Percentiles rank a stretch among this genome's conserved stretches.
These are phyloP conservation scores for Cisticola juncidis DNA, from an alignment of 2,113 vertebrate genomes.

Conservation along the genomic window DNA sequence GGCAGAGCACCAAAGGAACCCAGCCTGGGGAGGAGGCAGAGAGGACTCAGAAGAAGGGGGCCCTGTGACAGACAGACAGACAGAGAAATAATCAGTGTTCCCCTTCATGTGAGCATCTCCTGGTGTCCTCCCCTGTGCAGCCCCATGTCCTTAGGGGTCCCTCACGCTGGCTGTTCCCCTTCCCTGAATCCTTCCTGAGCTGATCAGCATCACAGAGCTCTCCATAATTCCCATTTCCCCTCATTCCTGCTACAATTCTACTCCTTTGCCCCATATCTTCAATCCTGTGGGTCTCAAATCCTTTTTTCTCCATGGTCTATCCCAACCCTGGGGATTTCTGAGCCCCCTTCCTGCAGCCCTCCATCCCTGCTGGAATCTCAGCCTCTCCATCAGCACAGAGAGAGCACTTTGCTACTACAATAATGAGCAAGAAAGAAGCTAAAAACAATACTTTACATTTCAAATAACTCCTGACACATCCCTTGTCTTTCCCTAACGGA, in stretches of 20 bases:
- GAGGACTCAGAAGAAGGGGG: not conserved
- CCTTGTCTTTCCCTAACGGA: constrained; percentile 33
- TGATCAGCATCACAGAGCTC: not conserved
- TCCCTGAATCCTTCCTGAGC: rapidly evolving
- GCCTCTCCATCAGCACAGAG: not conserved
- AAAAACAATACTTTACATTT: constrained; percentile 68
- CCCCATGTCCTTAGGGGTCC: not conserved
- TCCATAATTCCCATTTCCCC: not conserved
- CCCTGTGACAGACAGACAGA: not conserved
- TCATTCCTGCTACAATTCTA: not conserved
- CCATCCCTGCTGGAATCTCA: not conserved
- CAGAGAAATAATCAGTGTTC: rapidly evolving
- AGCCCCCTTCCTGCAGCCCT: not conserved
- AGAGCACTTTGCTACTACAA: constrained; percentile 39
- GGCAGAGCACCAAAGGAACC: not conserved
- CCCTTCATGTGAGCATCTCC: not conserved
- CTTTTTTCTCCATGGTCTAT: not conserved
- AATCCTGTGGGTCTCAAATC: not conserved
- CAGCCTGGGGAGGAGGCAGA: not conserved
- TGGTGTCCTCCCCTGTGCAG: not conserved
- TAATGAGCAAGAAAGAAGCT: constrained; percentile 41
- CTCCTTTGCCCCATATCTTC: not conserved
- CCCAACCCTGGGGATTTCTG: not conserved
- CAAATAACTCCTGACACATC: constrained; percentile 57
- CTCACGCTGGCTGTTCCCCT: not conserved